Evolutionary conservation across 2,797 vertebrate genomes (phyloP).

Genomic region (Pteropus rufus): DNA sequence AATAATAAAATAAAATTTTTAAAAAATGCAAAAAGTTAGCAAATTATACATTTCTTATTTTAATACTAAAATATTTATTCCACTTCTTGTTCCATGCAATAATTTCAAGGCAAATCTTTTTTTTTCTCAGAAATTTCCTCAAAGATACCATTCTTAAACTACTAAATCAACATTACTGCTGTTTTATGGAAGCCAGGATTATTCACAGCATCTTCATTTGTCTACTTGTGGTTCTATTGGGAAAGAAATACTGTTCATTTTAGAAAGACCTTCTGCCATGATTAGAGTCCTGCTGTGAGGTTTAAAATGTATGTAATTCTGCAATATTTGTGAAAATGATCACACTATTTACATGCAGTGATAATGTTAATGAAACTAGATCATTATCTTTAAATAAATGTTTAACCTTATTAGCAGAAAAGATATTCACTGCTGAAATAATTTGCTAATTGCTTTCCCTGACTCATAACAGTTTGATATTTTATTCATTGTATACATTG

Average conservation of each 20-base stretch:
- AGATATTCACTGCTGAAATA: constrained; percentile 54
- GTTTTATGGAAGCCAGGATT: constrained; percentile 38
- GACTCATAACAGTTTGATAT: constrained; percentile 9
- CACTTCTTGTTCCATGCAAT: background rate
- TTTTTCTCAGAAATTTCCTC: constrained; percentile 19
- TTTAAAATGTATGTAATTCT: constrained; percentile 52
- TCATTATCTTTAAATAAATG: constrained; percentile 63
- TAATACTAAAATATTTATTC: background rate
- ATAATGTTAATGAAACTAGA: constrained; percentile 60
- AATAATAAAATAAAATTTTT: too few species aligned
- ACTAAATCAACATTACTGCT: constrained; percentile 36
- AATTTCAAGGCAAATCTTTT: background rate
- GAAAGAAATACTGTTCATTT: constrained; percentile 45
- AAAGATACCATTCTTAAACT: constrained; percentile 19
- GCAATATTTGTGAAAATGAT: constrained; percentile 58
- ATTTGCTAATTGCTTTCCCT: constrained; percentile 31
- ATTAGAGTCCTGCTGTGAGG: constrained; percentile 48
- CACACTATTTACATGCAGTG: constrained; percentile 60
- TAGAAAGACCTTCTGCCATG: constrained; percentile 36
- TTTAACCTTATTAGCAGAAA: constrained; percentile 35
- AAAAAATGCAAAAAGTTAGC: too few species aligned
- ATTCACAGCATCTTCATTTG: constrained; percentile 38
- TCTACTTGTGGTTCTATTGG: constrained; percentile 20
- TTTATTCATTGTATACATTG: background rate
- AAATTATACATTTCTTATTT: background rate